Evolutionary conservation across 2,888 invertebrate genomes (phyloP), one percentile per base, ranked within the genome.

Genomic region (Phrixothrix hirtus): DNA sequence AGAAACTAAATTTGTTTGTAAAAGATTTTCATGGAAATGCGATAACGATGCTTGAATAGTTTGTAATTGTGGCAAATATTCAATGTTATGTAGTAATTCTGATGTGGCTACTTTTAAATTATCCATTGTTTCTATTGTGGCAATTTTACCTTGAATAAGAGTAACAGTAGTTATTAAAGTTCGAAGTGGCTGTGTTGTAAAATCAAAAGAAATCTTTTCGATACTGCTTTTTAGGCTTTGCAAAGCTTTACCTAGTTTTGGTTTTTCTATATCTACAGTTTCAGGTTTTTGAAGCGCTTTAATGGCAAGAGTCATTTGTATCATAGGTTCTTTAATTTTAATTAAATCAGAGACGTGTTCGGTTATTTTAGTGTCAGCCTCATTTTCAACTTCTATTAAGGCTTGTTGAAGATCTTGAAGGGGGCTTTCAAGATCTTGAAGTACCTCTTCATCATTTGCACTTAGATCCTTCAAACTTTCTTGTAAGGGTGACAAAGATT

Each of bases 211-310:
- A 5, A 21, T 21, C 7, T 21, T 21, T 21, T 21, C 21, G 7
- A 21, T 21, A 5, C 4, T 21, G 10, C 4, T 10, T 42, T 16
- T 35, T 11, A 62, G 21, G 14, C 54, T 47, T 35, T 45, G 11
- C 6, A 62, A 7, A 9, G 61, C 57, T 36, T 57, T 35, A 14
- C 41, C 35, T 13, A 66, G n/a, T 48, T 59, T 53, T 13, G 57
- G 50, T 43, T 61, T 60, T 25, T 46, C 30, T 29, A 38, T 9
- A 10, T 50, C 43, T n/a, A 27, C 10, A 9, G 46, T 42, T 49
- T 55, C 31, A 1, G 53, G 43, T 37, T 48, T 55, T 14, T 21
- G n/a, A n/a, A n/a, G n/a, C n/a, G n/a, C n/a, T n/a, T n/a, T n/a
- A n/a, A n/a, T n/a, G n/a, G n/a, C n/a, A n/a, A n/a, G n/a, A n/a